Conservation (phyloP, 2,113 vertebrate genomes). For the Tupaia chinensis region DNA sequence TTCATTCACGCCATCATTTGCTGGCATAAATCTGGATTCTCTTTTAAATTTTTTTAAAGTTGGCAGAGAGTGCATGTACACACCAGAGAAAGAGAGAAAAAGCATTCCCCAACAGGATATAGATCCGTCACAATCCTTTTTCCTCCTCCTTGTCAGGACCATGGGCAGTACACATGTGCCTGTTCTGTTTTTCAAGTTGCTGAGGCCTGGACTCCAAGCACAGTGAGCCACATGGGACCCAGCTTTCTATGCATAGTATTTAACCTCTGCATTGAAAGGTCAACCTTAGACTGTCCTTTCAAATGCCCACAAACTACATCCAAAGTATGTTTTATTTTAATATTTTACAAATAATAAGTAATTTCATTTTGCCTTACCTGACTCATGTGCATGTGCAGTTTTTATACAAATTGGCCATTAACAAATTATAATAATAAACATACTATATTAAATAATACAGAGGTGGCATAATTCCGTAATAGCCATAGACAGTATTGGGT, state of each 20-base stretch:
- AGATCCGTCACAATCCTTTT: too few relatives aligned
- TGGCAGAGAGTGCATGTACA: too few relatives aligned
- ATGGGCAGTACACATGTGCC: too few relatives aligned
- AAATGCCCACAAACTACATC: neutral
- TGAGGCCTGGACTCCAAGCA: too few relatives aligned
- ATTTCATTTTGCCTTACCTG: neutral
- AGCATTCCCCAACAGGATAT: too few relatives aligned
- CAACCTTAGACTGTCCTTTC: neutral
- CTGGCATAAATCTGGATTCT: neutral
- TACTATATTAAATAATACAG: neutral
- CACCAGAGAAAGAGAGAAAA: too few relatives aligned
- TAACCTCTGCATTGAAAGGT: too few relatives aligned
- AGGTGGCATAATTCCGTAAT: neutral
- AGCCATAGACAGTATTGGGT: neutral
- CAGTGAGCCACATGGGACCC: too few relatives aligned
- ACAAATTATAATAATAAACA: neutral
- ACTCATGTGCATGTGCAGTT: neutral
- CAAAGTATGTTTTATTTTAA: neutral
- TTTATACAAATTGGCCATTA: neutral
- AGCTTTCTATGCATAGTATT: too few relatives aligned
- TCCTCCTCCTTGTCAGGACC: too few relatives aligned
- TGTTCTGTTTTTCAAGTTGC: too few relatives aligned
- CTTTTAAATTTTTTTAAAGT: neutral
- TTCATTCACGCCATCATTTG: neutral
- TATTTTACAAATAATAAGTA: neutral